These are phyloP conservation scores for Dexiosoma caninum DNA, from an alignment of 2,888 invertebrate genomes.

Conservation along the genomic window DNA sequence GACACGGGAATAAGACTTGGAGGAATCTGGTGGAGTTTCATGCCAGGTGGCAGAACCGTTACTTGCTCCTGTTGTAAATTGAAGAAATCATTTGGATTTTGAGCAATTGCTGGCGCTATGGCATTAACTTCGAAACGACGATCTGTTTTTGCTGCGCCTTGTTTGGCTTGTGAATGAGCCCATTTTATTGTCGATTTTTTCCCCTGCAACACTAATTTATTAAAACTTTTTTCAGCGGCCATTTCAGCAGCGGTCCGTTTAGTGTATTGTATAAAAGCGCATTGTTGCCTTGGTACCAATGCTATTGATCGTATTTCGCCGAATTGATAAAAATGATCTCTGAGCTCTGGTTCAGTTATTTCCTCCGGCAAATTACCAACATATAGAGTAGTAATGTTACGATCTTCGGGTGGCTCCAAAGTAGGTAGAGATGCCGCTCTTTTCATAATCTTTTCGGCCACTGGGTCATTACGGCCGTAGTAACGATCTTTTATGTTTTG, in stretches of 20 bases:
- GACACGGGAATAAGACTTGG: slow-evolving; percentile 75
- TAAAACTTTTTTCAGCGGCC: slow-evolving; percentile 97
- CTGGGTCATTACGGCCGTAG: slow-evolving; percentile 95
- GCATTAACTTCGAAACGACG: slow-evolving; percentile 85
- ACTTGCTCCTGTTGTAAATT: slow-evolving; percentile 79
- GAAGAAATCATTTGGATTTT: slow-evolving; percentile 82
- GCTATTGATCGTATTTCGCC: slow-evolving; percentile 97
- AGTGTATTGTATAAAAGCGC: slow-evolving; percentile 98
- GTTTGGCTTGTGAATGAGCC: slow-evolving; percentile 95
- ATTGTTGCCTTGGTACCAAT: slow-evolving; percentile 94
- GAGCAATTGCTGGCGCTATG: slow-evolving; percentile 83
- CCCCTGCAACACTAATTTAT: slow-evolving; percentile 90
- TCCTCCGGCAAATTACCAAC: slow-evolving; percentile 96
- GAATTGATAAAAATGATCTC: slow-evolving; percentile 98
- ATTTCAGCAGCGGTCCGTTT: slow-evolving; percentile 92
- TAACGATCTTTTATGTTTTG: slow-evolving; percentile 95
- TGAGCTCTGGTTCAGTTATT: slow-evolving; percentile 92
- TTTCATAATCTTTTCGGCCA: slow-evolving; percentile 92
- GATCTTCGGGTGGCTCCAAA: slow-evolving; percentile 96
- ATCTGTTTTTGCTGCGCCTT: slow-evolving; percentile 79
- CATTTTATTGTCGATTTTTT: slow-evolving; percentile 97
- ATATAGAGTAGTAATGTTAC: slow-evolving; percentile 96
- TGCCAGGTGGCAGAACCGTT: slow-evolving; percentile 77
- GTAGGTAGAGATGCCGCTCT: slow-evolving; percentile 95
- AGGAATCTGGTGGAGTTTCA: slow-evolving; percentile 77